phyloP scores from a whole-genome alignment of 30 jellyfish, hydroid and myxozoan species.

The Hydractinia symbiolongicarpus region DNA sequence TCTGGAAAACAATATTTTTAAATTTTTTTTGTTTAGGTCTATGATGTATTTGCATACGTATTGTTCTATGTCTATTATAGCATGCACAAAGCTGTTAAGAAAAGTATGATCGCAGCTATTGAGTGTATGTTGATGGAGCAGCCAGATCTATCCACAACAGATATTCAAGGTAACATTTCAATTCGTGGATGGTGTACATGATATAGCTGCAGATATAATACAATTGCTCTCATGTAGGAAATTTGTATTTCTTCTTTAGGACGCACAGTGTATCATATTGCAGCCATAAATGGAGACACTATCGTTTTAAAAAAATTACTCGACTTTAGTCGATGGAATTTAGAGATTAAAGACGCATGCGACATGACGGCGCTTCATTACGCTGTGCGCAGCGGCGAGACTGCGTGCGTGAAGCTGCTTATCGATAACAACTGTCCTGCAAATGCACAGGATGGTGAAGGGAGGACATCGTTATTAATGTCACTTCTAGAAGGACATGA shows the following conservation, averaged over 20 bases:
- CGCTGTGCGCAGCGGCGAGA: slow-evolving; percentile 40
- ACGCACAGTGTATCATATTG: slow-evolving; percentile 32
- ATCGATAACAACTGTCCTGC: slow-evolving; percentile 26
- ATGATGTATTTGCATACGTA: background rate
- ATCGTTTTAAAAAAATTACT: slow-evolving; percentile 36
- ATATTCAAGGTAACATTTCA: slow-evolving; percentile 13
- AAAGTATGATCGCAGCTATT: slow-evolving; percentile 14
- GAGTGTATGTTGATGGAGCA: slow-evolving; percentile 27
- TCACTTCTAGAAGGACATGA: slow-evolving; percentile 26
- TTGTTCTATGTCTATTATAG: background rate
- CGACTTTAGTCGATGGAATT: slow-evolving; percentile 27
- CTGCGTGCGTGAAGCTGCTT: slow-evolving; percentile 29
- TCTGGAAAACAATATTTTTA: too few species aligned
- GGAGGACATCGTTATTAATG: slow-evolving; percentile 26
- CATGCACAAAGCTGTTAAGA: slow-evolving; percentile 29
- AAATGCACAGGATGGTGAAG: slow-evolving; percentile 23
- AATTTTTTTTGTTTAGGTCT: too few species aligned
- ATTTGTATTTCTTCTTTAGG: background rate
- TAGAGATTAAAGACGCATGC: slow-evolving; percentile 7
- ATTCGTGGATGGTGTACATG: background rate
- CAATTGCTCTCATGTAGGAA: background rate
- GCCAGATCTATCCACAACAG: slow-evolving; percentile 27
- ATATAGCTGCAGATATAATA: background rate
- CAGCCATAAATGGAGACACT: slow-evolving; percentile 28
- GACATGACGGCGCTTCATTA: slow-evolving; percentile 31